Base-by-base conservation (phyloP, 2,888 invertebrate genomes). In the Drosophila sordidapex region DNA sequence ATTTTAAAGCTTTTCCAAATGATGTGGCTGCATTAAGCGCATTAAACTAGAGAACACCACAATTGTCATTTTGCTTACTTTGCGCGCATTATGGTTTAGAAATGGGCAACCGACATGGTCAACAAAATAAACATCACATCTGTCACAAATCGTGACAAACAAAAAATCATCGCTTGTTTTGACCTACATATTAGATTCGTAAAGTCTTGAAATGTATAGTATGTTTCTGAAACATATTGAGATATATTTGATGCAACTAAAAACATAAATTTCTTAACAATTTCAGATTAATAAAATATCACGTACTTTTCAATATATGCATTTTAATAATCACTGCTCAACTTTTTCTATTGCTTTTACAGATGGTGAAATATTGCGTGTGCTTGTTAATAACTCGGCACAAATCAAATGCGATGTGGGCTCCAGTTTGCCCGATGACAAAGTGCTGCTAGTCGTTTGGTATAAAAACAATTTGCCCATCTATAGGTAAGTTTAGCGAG, bases 401-500 rank as follows among this genome's bases (percentile, higher is more conserved):
- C 95, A 96, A 87, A 94, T 98, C 83, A 97, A 97, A 40, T 98
- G 98, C 94, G 97, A 98, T 94, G 96, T 97, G 83, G 95, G 95
- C 80, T 95, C 97, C 53, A 95, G 96, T 60, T 94, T 95, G 80
- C 94, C 95, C 51, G 96, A 97, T 85, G 98, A 98, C 93, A 95
- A 96, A 74, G 95, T 97, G 71, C 95, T 97, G 54, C 95, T 98
- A 60, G 97, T 98, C 87, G 97, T 97, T 61, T 98, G 98, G 98
- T 98, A 98, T 93, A 97, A 97, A 93, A 96, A 97, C 92, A 97
- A 97, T 92, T 95, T 96, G 75, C 97, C 98, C 75, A 97, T 98
- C 89, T 98, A 97, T 94, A 98, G 97, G 97, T 97, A 92, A 94
- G 94, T 90, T 63, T 29, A 33, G 31, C 7, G 21, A 18, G 51